Percentiles rank a stretch among this genome's conserved stretches.
Conservation (phyloP, 2,888 invertebrate genomes). For the Lamproptera curius region DNA sequence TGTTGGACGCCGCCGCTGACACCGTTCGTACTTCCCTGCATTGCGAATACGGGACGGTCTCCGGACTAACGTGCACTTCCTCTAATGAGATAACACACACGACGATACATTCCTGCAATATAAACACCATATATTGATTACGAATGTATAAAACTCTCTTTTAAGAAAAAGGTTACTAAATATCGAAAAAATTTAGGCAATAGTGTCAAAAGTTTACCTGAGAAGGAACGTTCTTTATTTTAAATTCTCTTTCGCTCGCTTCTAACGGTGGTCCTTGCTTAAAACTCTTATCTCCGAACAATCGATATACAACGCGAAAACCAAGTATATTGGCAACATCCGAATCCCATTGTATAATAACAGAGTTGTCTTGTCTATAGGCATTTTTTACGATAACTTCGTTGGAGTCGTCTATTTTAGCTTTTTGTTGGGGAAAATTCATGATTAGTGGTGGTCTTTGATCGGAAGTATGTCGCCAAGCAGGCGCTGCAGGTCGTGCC, state of each 20-base stretch:
- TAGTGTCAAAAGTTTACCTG: constrained; percentile 83
- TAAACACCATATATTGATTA: too few relatives aligned
- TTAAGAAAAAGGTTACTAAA: too few relatives aligned
- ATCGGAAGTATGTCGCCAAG: constrained; percentile 70
- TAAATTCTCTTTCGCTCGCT: constrained; percentile 93
- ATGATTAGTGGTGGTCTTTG: constrained; percentile 85
- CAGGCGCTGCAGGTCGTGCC: constrained; percentile 60
- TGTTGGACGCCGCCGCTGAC: constrained; percentile 89
- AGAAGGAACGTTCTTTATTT: constrained; percentile 94
- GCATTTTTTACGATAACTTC: constrained; percentile 93
- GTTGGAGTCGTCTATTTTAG: constrained; percentile 81
- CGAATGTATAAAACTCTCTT: too few relatives aligned
- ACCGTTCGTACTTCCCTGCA: constrained; percentile 94
- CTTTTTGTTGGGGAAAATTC: constrained; percentile 82
- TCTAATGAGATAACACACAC: constrained; percentile 95
- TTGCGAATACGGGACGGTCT: constrained; percentile 90
- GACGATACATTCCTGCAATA: constrained; percentile 90
- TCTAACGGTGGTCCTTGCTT: constrained; percentile 94
- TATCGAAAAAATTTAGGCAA: too few relatives aligned
- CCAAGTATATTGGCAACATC: constrained; percentile 92
- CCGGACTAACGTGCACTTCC: constrained; percentile 91
- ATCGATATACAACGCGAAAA: constrained; percentile 91
- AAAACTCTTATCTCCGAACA: constrained; percentile 93
- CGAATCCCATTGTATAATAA: constrained; percentile 95
- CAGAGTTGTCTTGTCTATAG: constrained; percentile 89